Base-by-base conservation (phyloP, 2,113 vertebrate genomes). In the Perccottus glenii region DNA sequence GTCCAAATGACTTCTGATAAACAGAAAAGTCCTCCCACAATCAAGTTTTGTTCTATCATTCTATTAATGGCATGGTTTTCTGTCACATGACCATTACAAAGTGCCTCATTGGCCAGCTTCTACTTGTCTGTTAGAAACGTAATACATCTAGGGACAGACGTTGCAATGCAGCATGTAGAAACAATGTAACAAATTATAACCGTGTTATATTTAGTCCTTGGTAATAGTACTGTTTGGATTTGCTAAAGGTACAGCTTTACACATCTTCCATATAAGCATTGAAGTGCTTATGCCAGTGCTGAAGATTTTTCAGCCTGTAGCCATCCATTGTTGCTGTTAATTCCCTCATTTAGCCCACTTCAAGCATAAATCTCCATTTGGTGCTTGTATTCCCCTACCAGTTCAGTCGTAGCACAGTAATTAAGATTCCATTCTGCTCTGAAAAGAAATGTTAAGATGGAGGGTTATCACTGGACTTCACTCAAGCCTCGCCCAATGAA, bases 361-460 rank as follows among this genome's bases (percentile, higher is more conserved):
- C 75, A 63, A 78, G 67, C 60, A 45, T 61, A 81, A 66, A 77
- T 69, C 79, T 77, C 67, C n/a, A 69, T 78, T 86, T 79, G 73
- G 60, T 78, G 64, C 47, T 62, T 60, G 67, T 70, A 69, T 83
- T 77, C 55, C 52, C 64, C 62, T 61, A 72, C 74, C 77, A 55
- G 5, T 71, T 70, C 73, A 38, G 49, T 76, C 79, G 66, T 4
- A 67, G 66, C 84, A 61, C 58, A 49, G 85, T 91, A 90, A 92
- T 92, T 92, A 90, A 90, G 89, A 91, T 89, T 89, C 88, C 77
- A 82, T 87, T 90, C 85, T 83, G 58, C 65, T 73, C 60, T 85
- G 80, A 90, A 88, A 86, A 60, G 80, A 75, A 86, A 86, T 60
- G 67, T 88, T 89, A 91, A 91, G 87, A 88, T 84, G 75, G 70